Base-by-base conservation (phyloP, 2,888 invertebrate species). In the Yponomeuta sedellus region DNA sequence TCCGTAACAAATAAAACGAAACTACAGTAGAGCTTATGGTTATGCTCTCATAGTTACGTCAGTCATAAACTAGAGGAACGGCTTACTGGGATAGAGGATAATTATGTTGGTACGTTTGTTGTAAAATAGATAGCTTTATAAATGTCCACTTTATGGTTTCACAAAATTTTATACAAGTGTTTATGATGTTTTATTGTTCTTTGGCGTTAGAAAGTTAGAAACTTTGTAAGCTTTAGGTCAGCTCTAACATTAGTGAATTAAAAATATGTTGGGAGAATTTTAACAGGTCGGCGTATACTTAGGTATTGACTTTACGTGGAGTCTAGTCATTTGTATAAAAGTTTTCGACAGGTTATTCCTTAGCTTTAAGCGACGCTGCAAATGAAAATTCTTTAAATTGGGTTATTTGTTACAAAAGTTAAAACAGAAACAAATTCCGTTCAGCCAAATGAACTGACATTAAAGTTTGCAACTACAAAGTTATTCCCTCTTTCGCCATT, bases 401-500 rank as follows among this genome's bases (percentile, higher is more conserved):
- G 57, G 64, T 64, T 64, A 64, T 64, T 64, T 64, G 64, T 64
- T 64, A 64, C 22, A 64, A 64, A 64, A 64, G 64, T 64, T 64
- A 22, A 56, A 63, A 63, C 63, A 62, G 63, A 63, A 63, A 63
- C 63, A 63, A 63, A 63, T 63, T 16, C 63, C 19, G 63, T 63
- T 20, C 63, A 10, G 40, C 19, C 40, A 77, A 77, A 74, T 73
- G 72, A 71, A 75, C 75, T 74, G 75, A 73, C 79, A 77, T 76
- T 75, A 75, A 77, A 80, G 77, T 81, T 79, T 72, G 75, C 77
- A 78, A 78, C 80, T 78, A 77, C 76, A 76, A 83, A 83, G 78
- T 83, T 83, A 77, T 61, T 79, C 76, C 73, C 77, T 76, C 73
- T 72, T 71, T 73, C 72, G 76, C 76, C 81, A 85, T 88, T 87